Conservation (phyloP, 2,888 invertebrate species). For the Melitaea athalia region DNA sequence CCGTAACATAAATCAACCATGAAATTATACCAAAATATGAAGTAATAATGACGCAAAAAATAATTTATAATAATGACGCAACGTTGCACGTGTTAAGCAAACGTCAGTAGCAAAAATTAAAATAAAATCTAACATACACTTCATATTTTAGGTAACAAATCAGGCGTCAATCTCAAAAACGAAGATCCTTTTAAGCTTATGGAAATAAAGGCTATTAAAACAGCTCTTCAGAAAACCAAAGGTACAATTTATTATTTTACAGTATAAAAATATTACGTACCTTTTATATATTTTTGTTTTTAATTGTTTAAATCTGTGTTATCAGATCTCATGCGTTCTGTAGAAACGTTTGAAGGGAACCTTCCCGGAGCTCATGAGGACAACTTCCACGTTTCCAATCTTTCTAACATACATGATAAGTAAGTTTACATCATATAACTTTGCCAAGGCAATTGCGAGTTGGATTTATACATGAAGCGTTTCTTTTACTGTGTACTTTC, state of each 20-base stretch:
- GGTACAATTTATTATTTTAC: constrained; percentile 43
- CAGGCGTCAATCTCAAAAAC: constrained; percentile 67
- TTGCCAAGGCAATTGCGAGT: neutral
- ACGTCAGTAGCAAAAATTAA: neutral
- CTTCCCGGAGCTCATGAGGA: constrained; percentile 64
- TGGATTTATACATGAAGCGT: too few relatives aligned
- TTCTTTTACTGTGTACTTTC: too few relatives aligned
- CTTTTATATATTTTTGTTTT: constrained; percentile 46
- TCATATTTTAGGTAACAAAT: constrained; percentile 60
- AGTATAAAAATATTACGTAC: neutral
- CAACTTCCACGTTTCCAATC: constrained; percentile 62
- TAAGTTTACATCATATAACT: constrained; percentile 44
- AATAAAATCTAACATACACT: neutral
- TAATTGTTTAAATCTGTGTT: constrained; percentile 18
- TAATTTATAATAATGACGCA: too few relatives aligned
- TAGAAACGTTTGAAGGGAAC: constrained; percentile 72
- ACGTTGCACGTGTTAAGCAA: too few relatives aligned
- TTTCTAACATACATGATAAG: constrained; percentile 76
- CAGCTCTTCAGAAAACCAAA: constrained; percentile 76
- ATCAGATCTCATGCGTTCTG: constrained; percentile 76
- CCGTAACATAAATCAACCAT: too few relatives aligned
- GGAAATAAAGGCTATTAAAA: constrained; percentile 78
- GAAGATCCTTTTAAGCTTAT: constrained; percentile 77
- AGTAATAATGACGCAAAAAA: too few relatives aligned
- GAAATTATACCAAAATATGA: too few relatives aligned